These are phyloP conservation scores for Perithous albicinctus DNA, from an alignment of 2,888 invertebrate genomes.

Conservation along the genomic window DNA sequence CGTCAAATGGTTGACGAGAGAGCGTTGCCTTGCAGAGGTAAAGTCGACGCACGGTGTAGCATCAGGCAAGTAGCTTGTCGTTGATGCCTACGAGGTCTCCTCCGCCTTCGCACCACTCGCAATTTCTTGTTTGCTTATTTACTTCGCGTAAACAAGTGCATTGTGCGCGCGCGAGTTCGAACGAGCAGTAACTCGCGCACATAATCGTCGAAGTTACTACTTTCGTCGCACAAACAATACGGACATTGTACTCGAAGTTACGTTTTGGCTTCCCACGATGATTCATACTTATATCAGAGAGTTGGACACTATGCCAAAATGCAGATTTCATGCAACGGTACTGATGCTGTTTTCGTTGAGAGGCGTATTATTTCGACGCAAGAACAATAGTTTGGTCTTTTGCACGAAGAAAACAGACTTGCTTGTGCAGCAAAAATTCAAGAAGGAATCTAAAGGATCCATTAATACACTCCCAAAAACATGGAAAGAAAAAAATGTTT, in stretches of 20 bases:
- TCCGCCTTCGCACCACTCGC: slow-evolving; percentile 63
- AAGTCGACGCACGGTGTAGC: slow-evolving; percentile 68
- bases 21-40: slow-evolving; percentile 56
- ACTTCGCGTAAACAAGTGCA: slow-evolving; percentile 72
- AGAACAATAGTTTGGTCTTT: too few species aligned
- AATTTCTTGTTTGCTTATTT: slow-evolving; percentile 78
- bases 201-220: slow-evolving; percentile 69
- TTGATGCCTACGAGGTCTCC: slow-evolving; percentile 32
- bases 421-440: too few species aligned
- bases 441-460: too few species aligned
- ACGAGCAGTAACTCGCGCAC: slow-evolving; percentile 21
- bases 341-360: not conserved
- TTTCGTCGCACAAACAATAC: slow-evolving; percentile 75
- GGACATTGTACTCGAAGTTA: slow-evolving; percentile 67
- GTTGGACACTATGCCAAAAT: not conserved
- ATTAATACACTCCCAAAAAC: too few species aligned
- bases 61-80: slow-evolving; percentile 6
- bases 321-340: not conserved
- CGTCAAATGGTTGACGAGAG: slow-evolving; percentile 15
- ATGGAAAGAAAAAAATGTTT: too few species aligned
- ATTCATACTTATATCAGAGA: too few species aligned
- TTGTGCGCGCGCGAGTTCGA: slow-evolving; percentile 21
- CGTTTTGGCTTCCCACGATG: not conserved
- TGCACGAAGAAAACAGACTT: too few species aligned
- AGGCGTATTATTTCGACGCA: not conserved